Evolutionary conservation across 2,113 vertebrate genomes (phyloP), one percentile per base, ranked within the genome.

Genomic region (Chloebia gouldiae): DNA sequence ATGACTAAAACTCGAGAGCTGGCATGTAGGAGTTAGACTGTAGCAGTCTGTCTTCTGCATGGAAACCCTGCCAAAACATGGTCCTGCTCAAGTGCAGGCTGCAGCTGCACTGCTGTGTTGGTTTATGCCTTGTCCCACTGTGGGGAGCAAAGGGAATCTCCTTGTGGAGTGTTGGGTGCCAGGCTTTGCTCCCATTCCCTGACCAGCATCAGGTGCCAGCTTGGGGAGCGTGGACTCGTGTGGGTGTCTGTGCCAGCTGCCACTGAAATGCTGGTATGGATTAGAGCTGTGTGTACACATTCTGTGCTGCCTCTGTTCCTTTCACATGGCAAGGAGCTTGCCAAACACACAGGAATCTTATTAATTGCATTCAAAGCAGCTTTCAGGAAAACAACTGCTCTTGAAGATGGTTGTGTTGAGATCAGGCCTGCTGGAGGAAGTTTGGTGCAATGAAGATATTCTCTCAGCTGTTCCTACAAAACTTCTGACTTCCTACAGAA

Each of bases 251-350:
- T 87, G 82, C 91, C 94, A 97, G 93, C 87, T 94, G 91, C 93
- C 69, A 7, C 91, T 85, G 85, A 64, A 93, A 42, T 57, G 81
- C 88, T 96, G 82, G 35, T 96, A 82, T 94, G 92, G 94, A 91
- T 96, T 96, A 85, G 93, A 92, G 93, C 92, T 93, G 76, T 79
- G 95, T 92, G 76, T 92, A 96, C 93, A 92, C 86, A 49, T 94
- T 96, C 86, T 96, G 92, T 94, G 89, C 91, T 87, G 90, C 95
- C 81, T 85, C 95, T 95, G 93, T 96, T 95, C 88, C 88, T 87
- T 92, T 90, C 94, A 89, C 92, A 85, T 90, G 93, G 90, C 78
- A 84, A 91, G 79, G 69, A 94, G 91, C 91, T 90, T 95, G 94
- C 92, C 96, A 97, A 95, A 54, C 92, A 72, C 76, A 95, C 81